Percentiles rank a stretch among this genome's conserved stretches.
Conservation (phyloP, 2,797 vertebrate genomes). For the Epinephelus coioides region DNA sequence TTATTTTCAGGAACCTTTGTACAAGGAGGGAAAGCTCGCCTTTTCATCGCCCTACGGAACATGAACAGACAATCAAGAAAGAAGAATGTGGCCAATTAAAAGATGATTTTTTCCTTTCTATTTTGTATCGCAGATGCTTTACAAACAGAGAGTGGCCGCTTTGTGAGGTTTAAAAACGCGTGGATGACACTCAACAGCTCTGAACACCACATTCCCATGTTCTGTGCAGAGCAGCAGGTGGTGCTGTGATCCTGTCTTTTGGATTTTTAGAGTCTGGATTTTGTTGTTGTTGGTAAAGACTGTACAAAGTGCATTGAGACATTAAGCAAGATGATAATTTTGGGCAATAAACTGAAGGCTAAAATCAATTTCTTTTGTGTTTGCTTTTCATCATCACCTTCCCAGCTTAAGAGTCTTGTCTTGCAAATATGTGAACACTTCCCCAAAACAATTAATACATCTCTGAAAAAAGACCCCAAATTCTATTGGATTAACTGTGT, state of each 20-base stretch:
- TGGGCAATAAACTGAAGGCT: constrained; percentile 39
- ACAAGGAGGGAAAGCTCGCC: constrained; percentile 46
- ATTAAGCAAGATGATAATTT: neutral
- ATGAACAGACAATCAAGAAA: constrained; percentile 26
- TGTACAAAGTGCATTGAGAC: neutral
- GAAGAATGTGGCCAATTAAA: neutral
- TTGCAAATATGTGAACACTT: too few species aligned
- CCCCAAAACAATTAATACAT: too few species aligned
- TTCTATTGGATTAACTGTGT: too few species aligned
- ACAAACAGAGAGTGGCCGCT: neutral
- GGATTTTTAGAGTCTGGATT: neutral
- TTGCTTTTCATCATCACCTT: neutral
- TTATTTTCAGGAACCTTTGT: constrained; percentile 69
- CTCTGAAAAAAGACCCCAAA: too few species aligned
- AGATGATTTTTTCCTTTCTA: neutral
- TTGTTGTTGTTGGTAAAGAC: neutral
- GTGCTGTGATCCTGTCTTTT: constrained; percentile 26
- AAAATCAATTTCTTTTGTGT: neutral
- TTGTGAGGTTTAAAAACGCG: neutral
- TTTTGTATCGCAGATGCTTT: neutral
- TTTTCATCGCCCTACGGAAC: constrained; percentile 34
- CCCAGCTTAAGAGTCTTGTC: too few species aligned
- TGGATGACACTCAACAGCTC: neutral
- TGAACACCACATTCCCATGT: neutral
- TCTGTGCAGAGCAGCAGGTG: constrained; percentile 38